Evolutionary conservation across 2,113 vertebrate genomes (phyloP).

Genomic region (Cynopterus brachyotis): DNA sequence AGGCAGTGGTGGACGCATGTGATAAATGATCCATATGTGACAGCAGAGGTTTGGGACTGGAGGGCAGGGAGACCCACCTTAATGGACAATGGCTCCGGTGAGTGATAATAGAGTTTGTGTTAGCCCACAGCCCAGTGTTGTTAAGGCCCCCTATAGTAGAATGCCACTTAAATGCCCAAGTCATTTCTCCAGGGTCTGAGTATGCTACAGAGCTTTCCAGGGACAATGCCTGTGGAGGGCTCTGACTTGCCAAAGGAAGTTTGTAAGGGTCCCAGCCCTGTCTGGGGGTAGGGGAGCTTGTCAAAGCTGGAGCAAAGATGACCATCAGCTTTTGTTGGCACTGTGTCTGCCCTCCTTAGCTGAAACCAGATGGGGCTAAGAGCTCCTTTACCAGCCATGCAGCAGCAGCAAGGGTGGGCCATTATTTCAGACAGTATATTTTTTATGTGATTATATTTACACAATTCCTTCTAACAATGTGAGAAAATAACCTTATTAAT

Average conservation of each 20-base stretch:
- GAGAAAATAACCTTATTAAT: not conserved
- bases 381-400: accelerated
- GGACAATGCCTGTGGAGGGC: not conserved
- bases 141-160: too few relatives aligned
- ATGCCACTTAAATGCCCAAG: too few relatives aligned
- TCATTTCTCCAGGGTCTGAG: not conserved
- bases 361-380: not conserved
- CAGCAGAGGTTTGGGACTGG: not conserved
- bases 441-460: not conserved
- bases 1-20: not conserved
- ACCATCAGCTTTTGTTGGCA: not conserved
- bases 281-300: too few relatives aligned
- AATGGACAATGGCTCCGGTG: not conserved
- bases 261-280: not conserved
- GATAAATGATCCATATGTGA: not conserved
- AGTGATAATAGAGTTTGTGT: not conserved
- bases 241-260: not conserved
- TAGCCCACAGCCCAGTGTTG: not conserved
- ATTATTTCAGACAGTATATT: not conserved
- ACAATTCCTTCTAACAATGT: not conserved
- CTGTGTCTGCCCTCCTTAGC: not conserved
- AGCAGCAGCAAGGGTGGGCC: not conserved
- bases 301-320: not conserved
- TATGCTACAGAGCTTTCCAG: not conserved
- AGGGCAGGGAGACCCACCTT: not conserved